These are phyloP conservation scores for Sitta carolinensis DNA, from an alignment of 2,797 vertebrate species.

Conservation along the genomic window DNA sequence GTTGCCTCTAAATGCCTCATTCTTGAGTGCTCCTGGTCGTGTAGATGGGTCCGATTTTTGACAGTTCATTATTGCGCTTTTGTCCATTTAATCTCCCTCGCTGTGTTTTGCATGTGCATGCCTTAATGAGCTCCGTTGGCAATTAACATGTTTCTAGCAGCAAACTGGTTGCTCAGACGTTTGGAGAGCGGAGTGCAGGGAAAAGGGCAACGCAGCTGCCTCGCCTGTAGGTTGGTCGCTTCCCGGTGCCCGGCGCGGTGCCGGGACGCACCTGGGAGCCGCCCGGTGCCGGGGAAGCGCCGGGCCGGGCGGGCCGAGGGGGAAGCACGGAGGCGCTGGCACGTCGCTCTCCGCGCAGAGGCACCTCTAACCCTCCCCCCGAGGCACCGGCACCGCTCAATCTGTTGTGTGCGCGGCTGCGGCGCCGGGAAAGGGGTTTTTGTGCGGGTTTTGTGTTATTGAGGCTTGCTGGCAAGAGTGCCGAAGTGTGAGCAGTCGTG, in stretches of 20 bases:
- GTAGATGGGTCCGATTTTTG: constrained; percentile 94
- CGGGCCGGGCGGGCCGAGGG: constrained; percentile 4
- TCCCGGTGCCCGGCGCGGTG: constrained; percentile 58
- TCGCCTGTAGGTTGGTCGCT: constrained; percentile 86
- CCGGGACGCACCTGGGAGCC: constrained; percentile 66
- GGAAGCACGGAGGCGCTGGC: constrained; percentile 66
- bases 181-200: constrained; percentile 86
- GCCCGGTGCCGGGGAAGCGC: neutral
- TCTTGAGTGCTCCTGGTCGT: constrained; percentile 91
- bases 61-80: constrained; percentile 95
- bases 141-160: constrained; percentile 97
- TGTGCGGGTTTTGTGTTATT: constrained; percentile 63
- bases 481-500: constrained; percentile 83
- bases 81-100: constrained; percentile 87
- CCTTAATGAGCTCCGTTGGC: constrained; percentile 93
- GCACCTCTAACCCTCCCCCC: constrained; percentile 72
- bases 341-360: constrained; percentile 56
- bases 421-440: constrained; percentile 69
- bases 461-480: constrained; percentile 82
- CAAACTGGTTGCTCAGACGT: constrained; percentile 94
- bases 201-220: constrained; percentile 93
- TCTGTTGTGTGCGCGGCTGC: constrained; percentile 78
- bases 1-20: constrained; percentile 94
- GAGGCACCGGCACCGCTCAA: constrained; percentile 78
- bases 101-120: constrained; percentile 89